These are phyloP conservation scores for Drosophila dives DNA, from an alignment of 2,888 invertebrate species.

Conservation along the genomic window DNA sequence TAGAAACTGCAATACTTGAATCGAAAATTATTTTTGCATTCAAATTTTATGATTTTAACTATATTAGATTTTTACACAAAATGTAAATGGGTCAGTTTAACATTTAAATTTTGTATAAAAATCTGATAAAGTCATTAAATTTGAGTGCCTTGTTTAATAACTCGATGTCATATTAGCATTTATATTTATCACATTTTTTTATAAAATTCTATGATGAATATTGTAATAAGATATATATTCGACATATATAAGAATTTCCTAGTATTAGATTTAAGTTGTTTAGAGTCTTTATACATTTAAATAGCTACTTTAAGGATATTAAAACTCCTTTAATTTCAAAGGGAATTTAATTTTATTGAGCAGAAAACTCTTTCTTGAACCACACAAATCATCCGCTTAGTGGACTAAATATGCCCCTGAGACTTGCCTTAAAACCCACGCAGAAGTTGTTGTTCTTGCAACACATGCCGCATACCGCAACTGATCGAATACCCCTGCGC, in stretches of 20 bases:
- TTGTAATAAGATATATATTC: not conserved
- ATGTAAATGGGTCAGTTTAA: no score
- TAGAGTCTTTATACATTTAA: not conserved
- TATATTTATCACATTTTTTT: no score
- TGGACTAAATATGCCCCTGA: conserved; percentile 10
- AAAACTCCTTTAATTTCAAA: not conserved
- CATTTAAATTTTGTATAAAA: no score
- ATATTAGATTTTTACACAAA: not conserved
- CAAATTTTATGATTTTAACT: not conserved
- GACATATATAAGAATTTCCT: no score
- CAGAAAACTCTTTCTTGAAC: not conserved
- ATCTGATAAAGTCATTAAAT: no score
- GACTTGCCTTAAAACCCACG: conserved; percentile 19
- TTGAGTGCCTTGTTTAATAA: no score
- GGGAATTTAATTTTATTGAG: not conserved
- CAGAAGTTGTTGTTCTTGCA: conserved; percentile 23
- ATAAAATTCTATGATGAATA: not conserved
- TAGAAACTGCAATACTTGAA: no score
- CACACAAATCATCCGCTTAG: conserved; percentile 1
- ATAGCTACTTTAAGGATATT: not conserved
- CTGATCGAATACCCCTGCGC: conserved; percentile 16
- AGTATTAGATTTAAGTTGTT: accelerated
- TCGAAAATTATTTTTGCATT: not conserved
- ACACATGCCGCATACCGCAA: conserved; percentile 52
- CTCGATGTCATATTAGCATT: no score